Evolutionary conservation across 2,888 invertebrate species (phyloP).

Genomic region (Hirtodrosophila cameraria): DNA sequence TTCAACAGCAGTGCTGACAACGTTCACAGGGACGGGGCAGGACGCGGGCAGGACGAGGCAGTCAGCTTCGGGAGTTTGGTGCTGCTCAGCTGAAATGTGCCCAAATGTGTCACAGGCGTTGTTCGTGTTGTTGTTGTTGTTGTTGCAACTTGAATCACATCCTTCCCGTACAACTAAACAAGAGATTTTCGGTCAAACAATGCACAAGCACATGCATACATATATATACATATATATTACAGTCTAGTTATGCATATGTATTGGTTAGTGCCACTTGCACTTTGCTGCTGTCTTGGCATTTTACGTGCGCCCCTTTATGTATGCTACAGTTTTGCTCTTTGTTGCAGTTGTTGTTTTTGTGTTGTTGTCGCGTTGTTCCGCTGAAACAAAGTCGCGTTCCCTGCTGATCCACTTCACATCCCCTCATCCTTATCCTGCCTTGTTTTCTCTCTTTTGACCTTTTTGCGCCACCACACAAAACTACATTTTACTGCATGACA

Average conservation of each 20-base stretch:
- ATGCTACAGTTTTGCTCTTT: slow-evolving; percentile 34
- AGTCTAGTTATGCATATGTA: slow-evolving; percentile 12
- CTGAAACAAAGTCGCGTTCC: slow-evolving; percentile 65
- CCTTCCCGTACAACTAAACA: slow-evolving; percentile 82
- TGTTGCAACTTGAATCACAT: slow-evolving; percentile 82
- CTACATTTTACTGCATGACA: slow-evolving; percentile 81
- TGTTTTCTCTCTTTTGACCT: slow-evolving; percentile 19
- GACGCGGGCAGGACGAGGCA: background rate
- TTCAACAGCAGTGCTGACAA: slow-evolving; percentile 68
- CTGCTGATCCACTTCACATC: slow-evolving; percentile 22
- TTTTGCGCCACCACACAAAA: slow-evolving; percentile 50
- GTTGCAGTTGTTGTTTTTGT: slow-evolving; percentile 29
- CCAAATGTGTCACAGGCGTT: slow-evolving; percentile 63
- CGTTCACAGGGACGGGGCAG: slow-evolving; percentile 27
- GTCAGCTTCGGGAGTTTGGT: slow-evolving; percentile 15
- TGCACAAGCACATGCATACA: slow-evolving; percentile 42
- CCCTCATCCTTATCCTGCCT: background rate
- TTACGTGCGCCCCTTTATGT: slow-evolving; percentile 62
- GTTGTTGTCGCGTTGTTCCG: slow-evolving; percentile 53
- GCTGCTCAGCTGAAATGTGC: slow-evolving; percentile 44
- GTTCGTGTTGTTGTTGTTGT: slow-evolving; percentile 22
- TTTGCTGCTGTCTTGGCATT: slow-evolving; percentile 72
- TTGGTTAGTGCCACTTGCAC: slow-evolving; percentile 45
- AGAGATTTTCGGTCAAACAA: slow-evolving; percentile 80
- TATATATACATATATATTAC: slow-evolving; percentile 9